These are phyloP conservation scores for Pteropus alecto DNA, from an alignment of 2,113 vertebrate genomes.

Conservation along the genomic window DNA sequence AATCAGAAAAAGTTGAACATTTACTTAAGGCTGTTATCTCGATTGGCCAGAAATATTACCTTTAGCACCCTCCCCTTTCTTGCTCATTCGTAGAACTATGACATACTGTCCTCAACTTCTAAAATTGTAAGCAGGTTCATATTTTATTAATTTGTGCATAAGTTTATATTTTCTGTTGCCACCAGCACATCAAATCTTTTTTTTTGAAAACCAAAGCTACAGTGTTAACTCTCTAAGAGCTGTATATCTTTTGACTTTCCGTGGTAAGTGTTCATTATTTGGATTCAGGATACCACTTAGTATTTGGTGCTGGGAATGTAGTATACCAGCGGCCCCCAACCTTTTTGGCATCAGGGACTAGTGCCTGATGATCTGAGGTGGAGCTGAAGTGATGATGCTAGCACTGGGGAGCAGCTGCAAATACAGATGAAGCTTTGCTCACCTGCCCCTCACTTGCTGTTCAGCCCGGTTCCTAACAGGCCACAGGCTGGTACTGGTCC, in stretches of 20 bases:
- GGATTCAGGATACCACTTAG: background rate
- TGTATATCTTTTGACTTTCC: conserved; percentile 3
- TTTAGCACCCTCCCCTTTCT: background rate
- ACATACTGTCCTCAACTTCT: background rate
- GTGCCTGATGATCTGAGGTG: too few relatives aligned
- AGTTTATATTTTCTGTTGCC: background rate
- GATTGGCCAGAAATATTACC: background rate
- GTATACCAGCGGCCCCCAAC: too few relatives aligned
- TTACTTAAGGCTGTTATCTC: background rate
- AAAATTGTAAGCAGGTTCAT: conserved; percentile 41
- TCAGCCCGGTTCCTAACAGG: too few relatives aligned
- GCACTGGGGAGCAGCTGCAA: too few relatives aligned
- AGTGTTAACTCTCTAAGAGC: background rate
- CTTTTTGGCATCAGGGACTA: too few relatives aligned
- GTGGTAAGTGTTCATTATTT: background rate
- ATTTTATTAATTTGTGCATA: background rate
- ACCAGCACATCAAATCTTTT: background rate
- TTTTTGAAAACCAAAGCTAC: conserved; percentile 28
- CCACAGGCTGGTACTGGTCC: too few relatives aligned
- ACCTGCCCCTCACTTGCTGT: too few relatives aligned
- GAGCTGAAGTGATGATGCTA: too few relatives aligned
- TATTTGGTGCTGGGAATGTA: background rate
- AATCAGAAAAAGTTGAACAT: background rate
- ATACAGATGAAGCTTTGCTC: too few relatives aligned
- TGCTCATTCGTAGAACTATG: background rate